Evolutionary conservation across 2,888 invertebrate genomes (phyloP).

Genomic region (Desoria tigrina): DNA sequence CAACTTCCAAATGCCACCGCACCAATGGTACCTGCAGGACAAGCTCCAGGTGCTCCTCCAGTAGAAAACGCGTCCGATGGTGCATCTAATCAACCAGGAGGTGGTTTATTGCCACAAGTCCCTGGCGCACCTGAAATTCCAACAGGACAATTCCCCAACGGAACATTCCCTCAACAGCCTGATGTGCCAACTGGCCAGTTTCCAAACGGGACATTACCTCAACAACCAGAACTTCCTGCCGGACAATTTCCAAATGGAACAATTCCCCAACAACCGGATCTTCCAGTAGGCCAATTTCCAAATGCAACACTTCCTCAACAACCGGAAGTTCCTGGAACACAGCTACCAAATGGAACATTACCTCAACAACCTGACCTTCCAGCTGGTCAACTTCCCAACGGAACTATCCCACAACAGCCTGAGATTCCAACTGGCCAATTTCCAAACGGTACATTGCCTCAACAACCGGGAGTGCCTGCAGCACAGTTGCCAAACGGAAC

Average conservation of each 20-base stretch:
- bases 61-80: too few relatives aligned
- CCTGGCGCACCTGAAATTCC: background rate
- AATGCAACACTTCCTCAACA: slow-evolving; percentile 1
- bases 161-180: slow-evolving; percentile 29
- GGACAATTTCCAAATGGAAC: slow-evolving; percentile 16
- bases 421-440: slow-evolving; percentile 9
- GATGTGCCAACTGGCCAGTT: slow-evolving; percentile 48
- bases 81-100: background rate
- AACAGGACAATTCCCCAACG: slow-evolving; percentile 40
- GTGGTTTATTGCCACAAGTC: background rate
- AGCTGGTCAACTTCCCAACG: slow-evolving; percentile 22
- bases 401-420: slow-evolving; percentile 16
- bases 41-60: background rate
- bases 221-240: slow-evolving; percentile 30
- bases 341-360: slow-evolving; percentile 11
- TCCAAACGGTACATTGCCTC: slow-evolving; percentile 14
- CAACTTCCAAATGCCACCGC: slow-evolving; percentile 2
- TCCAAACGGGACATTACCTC: slow-evolving; percentile 4
- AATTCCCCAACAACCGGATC: slow-evolving; percentile 12
- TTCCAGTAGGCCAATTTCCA: slow-evolving; percentile 17
- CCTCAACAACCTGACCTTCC: slow-evolving; percentile 25
- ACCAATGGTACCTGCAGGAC: background rate
- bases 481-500: slow-evolving; percentile 15
- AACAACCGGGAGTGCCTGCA: slow-evolving; percentile 13
- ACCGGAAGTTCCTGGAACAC: slow-evolving; percentile 12